phyloP scores from a whole-genome alignment of 2,113 vertebrate genomes.

The Melanotaenia duboulayi region DNA sequence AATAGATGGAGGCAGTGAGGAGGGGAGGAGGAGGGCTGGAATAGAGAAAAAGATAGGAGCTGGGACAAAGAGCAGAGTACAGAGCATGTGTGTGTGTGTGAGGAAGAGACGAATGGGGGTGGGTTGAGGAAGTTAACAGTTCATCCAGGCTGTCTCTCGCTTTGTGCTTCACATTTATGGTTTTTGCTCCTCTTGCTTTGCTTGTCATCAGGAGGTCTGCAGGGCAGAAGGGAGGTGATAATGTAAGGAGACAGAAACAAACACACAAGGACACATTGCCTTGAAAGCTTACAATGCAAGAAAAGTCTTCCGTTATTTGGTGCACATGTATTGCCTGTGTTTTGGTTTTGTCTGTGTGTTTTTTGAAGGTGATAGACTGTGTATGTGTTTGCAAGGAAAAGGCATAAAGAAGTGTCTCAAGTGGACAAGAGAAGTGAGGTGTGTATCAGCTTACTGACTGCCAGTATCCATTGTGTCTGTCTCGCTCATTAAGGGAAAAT shows the following conservation, averaged over 20 bases:
- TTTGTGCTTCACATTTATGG: slow-evolving; percentile 52
- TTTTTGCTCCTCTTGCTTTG: slow-evolving; percentile 30
- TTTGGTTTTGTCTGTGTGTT: neutral
- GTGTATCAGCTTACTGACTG: neutral
- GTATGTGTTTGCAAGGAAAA: neutral
- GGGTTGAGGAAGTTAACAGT: slow-evolving; percentile 56
- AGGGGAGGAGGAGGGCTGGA: neutral
- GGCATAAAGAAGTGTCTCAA: neutral
- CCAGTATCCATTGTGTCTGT: slow-evolving; percentile 14
- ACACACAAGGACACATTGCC: neutral
- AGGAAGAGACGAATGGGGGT: slow-evolving; percentile 24
- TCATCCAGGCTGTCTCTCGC: slow-evolving; percentile 55
- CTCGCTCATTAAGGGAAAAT: slow-evolving; percentile 20
- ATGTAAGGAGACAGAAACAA: slow-evolving; percentile 40
- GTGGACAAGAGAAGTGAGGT: neutral
- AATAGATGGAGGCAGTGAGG: slow-evolving; percentile 26
- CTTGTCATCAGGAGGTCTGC: slow-evolving; percentile 54
- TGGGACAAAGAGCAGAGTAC: slow-evolving; percentile 44
- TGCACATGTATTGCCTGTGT: neutral
- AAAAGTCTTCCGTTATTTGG: neutral
- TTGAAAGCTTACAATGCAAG: neutral
- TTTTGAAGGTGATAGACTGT: slow-evolving; percentile 26
- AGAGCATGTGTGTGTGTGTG: slow-evolving; percentile 17
- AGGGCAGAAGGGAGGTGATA: slow-evolving; percentile 45
- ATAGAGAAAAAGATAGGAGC: slow-evolving; percentile 9